Conservation (phyloP, 2,797 vertebrate genomes). For the Mus spretus region DNA sequence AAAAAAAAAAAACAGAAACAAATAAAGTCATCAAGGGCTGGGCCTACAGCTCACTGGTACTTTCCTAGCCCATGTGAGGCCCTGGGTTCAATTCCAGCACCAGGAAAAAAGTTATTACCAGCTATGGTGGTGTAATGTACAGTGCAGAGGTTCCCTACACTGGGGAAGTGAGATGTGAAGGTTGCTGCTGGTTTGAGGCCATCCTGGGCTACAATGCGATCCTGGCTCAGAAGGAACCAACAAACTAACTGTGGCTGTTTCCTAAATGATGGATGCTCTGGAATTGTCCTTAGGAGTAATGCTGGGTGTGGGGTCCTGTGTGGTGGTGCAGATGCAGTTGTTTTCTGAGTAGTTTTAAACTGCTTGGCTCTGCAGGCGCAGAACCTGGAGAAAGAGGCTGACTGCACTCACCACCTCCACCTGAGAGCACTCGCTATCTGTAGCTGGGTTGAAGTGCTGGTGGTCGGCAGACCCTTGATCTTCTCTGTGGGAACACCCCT, state of each 20-base stretch:
- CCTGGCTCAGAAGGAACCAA: not conserved
- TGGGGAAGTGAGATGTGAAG: not conserved
- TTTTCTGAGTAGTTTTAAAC: not conserved
- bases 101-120: not conserved
- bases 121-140: not conserved
- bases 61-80: not conserved
- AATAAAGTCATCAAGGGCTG: not conserved
- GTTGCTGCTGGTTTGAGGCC: not conserved
- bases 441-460: not conserved
- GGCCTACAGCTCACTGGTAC: not conserved
- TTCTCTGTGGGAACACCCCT: constrained; percentile 21
- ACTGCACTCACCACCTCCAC: not conserved
- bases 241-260: not conserved
- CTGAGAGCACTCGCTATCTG: not conserved
- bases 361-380: not conserved
- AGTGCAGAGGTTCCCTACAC: not conserved
- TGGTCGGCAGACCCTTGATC: constrained; percentile 54
- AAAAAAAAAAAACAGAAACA: not conserved
- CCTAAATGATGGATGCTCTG: too few species aligned
- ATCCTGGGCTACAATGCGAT: not conserved
- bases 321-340: not conserved
- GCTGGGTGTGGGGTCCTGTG: not conserved
- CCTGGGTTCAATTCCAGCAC: not conserved
- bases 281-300: not conserved
- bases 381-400: not conserved